These are phyloP conservation scores for Tachina lurida DNA, from an alignment of 2,888 invertebrate genomes.

Conservation along the genomic window DNA sequence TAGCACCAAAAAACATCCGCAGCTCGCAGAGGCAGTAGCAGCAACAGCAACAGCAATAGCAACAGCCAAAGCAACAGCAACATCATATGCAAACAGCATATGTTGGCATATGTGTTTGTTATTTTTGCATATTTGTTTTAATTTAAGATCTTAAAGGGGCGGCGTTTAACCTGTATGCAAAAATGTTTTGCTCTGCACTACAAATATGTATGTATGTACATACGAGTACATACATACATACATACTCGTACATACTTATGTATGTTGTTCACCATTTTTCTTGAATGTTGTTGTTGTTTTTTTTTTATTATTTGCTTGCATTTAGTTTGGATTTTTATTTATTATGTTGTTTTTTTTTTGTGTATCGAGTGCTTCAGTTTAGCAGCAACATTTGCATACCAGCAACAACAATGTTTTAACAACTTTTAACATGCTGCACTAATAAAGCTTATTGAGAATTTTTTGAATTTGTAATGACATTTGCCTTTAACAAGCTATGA, in stretches of 20 bases:
- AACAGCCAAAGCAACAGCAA: too few species aligned
- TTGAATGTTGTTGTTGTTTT: constrained; percentile 19
- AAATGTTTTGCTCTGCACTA: constrained; percentile 48
- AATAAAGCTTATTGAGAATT: constrained; percentile 68
- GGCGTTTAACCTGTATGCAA: constrained; percentile 57
- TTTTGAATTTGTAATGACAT: constrained; percentile 70
- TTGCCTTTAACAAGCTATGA: constrained; percentile 69
- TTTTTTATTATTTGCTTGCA: background rate
- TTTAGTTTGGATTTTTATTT: background rate
- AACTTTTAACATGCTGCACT: constrained; percentile 64
- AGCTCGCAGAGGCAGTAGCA: constrained; percentile 21
- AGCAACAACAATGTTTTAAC: constrained; percentile 47
- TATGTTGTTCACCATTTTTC: constrained; percentile 59
- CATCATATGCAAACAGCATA: constrained; percentile 45
- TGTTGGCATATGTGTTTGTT: constrained; percentile 55
- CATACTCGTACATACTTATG: too few species aligned
- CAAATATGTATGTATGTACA: constrained; percentile 7
- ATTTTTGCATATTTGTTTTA: constrained; percentile 56
- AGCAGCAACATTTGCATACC: constrained; percentile 58
- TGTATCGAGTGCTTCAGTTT: constrained; percentile 57
- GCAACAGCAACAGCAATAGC: constrained; percentile 8
- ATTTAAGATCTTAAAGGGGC: constrained; percentile 58
- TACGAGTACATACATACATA: too few species aligned
- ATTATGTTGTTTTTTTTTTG: constrained; percentile 11
- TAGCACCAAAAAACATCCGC: constrained; percentile 51